Base-by-base conservation (phyloP, 2,113 vertebrate genomes). In the Tragelaphus strepsiceros region DNA sequence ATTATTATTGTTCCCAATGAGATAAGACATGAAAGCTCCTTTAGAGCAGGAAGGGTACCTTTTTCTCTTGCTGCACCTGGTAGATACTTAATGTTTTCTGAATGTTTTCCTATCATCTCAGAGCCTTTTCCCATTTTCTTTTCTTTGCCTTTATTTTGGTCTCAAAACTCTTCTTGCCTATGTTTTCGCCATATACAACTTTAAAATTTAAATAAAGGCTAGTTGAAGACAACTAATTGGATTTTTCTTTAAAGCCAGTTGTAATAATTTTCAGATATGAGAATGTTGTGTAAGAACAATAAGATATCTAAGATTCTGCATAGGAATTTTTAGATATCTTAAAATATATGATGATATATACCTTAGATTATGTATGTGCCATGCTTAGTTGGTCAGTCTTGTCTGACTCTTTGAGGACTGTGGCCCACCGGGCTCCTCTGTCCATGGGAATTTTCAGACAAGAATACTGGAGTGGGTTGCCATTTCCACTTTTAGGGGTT, bases 181-280 rank as follows among this genome's bases (percentile, higher is more conserved):
- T 67, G 17, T 91, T 94, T 96, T 96, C 15, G 22, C 24, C 93
- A 3, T 90, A 59, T 54, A 35, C 49, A 91, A 51, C 62, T 88
- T 90, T 81, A 88, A 95, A 59, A 92, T 83, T 28, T 71, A 97
- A 94, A 82, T 81, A 43, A 96, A 83, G 64, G 21, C 59, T 77
- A n/a, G 17, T 78, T n/a, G 35, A 88, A 95, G 35, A 61, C 30
- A 88, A 51, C 22, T 71, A 89, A 93, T 19, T 90, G 78, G 49
- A 93, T 90, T 90, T 94, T 96, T 15, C 56, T 97, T 95, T 82
- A 80, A 87, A 82, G 53, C 15, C 81, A 96, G 51, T 61, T 51
- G 16, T 88, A 56, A 53, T 43, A 39, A 46, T 39, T 86, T 56
- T 91, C 91, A 62, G 71, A 84, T 90, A 7, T 84, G 71, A 95